Conservation (phyloP, 2,888 invertebrate genomes). For the Operophtera brumata region DNA sequence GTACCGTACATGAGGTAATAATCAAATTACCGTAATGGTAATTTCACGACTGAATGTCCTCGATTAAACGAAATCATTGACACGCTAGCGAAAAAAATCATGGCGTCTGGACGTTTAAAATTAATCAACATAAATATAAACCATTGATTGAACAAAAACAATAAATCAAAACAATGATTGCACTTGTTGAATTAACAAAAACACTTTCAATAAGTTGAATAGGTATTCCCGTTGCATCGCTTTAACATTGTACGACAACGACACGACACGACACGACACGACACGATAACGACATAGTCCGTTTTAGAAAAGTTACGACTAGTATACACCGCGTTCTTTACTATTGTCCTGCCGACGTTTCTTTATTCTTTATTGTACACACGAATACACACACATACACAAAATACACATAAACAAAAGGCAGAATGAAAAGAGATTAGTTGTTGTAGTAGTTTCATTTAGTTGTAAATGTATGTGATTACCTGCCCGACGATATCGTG, state of each 20-base stretch:
- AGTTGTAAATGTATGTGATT: no score
- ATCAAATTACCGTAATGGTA: conserved; percentile 37
- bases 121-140: conserved; percentile 39
- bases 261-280: no score
- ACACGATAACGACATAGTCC: no score
- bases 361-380: no score
- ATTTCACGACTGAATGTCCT: conserved; percentile 34
- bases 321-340: no score
- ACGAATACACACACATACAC: no score
- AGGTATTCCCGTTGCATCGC: not conserved
- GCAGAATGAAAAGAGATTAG: no score
- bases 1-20: conserved; percentile 66
- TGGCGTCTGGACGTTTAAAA: conserved; percentile 38
- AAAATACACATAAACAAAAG: no score
- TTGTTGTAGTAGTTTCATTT: no score
- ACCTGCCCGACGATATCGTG: no score
- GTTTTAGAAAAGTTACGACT: no score
- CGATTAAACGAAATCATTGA: conserved; percentile 32
- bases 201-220: not conserved
- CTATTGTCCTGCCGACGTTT: no score
- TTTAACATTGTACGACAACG: not conserved
- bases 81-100: conserved; percentile 35
- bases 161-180: conserved; percentile 33
- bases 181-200: conserved; percentile 27
- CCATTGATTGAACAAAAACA: conserved; percentile 31